phyloP scores from a whole-genome alignment of 2,888 invertebrate species.

The Cremastinae sp. region DNA sequence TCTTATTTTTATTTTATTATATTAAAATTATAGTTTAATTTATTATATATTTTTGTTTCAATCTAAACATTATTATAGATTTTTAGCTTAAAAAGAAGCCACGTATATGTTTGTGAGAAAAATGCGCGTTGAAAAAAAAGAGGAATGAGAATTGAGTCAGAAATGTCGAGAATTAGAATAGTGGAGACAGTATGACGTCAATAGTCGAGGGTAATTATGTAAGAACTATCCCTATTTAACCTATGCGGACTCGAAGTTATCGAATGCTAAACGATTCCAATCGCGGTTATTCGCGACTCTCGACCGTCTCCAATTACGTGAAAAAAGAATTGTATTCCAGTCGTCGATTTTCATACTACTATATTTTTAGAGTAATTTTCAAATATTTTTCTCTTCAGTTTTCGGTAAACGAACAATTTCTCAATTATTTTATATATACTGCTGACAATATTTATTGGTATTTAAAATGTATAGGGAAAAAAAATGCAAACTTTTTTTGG shows the following conservation, averaged over 20 bases:
- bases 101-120: background rate
- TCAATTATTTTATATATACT: no score
- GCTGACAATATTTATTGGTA: no score
- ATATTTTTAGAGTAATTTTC: background rate
- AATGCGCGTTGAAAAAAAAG: slow-evolving; percentile 18
- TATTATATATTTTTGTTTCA: no score
- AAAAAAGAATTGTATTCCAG: slow-evolving; percentile 15
- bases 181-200: slow-evolving; percentile 74
- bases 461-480: no score
- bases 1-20: slow-evolving; percentile 4
- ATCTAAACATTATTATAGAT: no score
- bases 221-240: slow-evolving; percentile 71
- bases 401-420: background rate
- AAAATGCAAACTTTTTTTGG: no score
- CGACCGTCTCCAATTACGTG: slow-evolving; percentile 19
- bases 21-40: no score
- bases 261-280: slow-evolving; percentile 71
- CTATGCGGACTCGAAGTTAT: slow-evolving; percentile 67
- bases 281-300: slow-evolving; percentile 53
- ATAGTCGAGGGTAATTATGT: slow-evolving; percentile 72
- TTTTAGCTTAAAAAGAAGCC: no score
- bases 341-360: slow-evolving; percentile 25
- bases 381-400: background rate
- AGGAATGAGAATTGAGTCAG: background rate
- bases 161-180: slow-evolving; percentile 56